Percentiles rank a stretch among this genome's conserved stretches.
Evolutionary conservation across 2,888 invertebrate genomes (phyloP).

Genomic region (Dioctria linearis): DNA sequence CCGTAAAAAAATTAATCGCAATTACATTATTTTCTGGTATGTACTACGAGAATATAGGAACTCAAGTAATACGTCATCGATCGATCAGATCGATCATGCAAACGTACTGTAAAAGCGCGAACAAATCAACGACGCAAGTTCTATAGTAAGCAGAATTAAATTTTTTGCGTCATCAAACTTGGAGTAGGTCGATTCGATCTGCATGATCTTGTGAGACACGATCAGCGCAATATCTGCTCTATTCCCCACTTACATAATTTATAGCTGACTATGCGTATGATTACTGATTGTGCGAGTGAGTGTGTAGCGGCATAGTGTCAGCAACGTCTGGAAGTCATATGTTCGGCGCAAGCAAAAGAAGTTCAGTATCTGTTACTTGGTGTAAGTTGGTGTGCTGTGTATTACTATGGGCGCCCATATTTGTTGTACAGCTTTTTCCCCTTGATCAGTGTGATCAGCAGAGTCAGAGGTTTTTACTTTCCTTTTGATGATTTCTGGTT

Average conservation of each 20-base stretch:
- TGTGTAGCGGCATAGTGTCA: slow-evolving; percentile 13
- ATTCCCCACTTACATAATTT: slow-evolving; percentile 41
- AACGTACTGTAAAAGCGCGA: not conserved
- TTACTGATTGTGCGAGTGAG: too few relatives aligned
- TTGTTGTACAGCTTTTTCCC: slow-evolving; percentile 39
- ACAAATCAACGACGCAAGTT: not conserved
- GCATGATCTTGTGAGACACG: not conserved
- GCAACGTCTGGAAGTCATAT: slow-evolving; percentile 33
- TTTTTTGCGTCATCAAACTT: slow-evolving; percentile 30
- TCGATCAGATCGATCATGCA: not conserved
- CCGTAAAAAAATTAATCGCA: not conserved
- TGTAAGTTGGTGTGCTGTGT: not conserved
- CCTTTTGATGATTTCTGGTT: slow-evolving; percentile 6
- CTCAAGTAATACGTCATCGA: not conserved
- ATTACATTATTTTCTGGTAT: slow-evolving; percentile 19
- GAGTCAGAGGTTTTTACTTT: slow-evolving; percentile 25
- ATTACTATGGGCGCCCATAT: too few relatives aligned
- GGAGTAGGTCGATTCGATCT: slow-evolving; percentile 37
- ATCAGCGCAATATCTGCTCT: not conserved
- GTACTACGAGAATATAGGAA: slow-evolving; percentile 14
- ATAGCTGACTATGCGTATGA: too few relatives aligned
- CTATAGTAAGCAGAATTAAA: slow-evolving; percentile 3
- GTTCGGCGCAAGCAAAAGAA: slow-evolving; percentile 1
- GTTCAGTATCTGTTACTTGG: slow-evolving; percentile 32
- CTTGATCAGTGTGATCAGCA: slow-evolving; percentile 19